These are phyloP conservation scores for Paramormyrops hopkinsi DNA, from an alignment of 2,797 vertebrate species.

Conservation along the genomic window DNA sequence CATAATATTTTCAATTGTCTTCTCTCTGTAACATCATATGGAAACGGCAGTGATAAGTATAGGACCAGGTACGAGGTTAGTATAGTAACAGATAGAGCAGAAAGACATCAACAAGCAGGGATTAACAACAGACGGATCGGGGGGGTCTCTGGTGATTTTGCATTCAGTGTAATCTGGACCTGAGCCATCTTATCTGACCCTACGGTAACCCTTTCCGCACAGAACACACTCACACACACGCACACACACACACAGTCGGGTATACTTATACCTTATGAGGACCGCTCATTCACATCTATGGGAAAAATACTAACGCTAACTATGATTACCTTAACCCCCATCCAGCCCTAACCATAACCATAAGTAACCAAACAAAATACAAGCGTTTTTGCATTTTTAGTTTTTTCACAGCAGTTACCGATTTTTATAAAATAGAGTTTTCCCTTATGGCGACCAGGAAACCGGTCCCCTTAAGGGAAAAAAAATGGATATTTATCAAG, in stretches of 20 bases:
- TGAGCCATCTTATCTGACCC: not conserved
- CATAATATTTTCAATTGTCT: constrained; percentile 38
- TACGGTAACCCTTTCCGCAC: not conserved
- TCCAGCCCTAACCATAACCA: too few relatives aligned
- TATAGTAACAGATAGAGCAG: not conserved
- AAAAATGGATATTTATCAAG: too few relatives aligned
- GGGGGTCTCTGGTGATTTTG: not conserved
- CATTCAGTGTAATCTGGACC: not conserved
- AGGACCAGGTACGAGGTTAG: not conserved
- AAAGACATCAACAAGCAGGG: not conserved
- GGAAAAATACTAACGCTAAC: too few relatives aligned
- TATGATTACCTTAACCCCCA: too few relatives aligned
- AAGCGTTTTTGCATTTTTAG: too few relatives aligned
- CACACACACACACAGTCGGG: not conserved
- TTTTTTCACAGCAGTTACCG: too few relatives aligned
- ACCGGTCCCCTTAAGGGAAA: too few relatives aligned
- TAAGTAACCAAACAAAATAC: too few relatives aligned
- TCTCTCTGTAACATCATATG: constrained; percentile 29
- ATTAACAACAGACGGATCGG: not conserved
- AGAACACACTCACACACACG: not conserved
- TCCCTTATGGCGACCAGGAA: too few relatives aligned
- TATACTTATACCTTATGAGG: too few relatives aligned
- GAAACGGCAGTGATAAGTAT: not conserved
- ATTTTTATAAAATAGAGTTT: too few relatives aligned
- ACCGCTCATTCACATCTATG: too few relatives aligned